phyloP scores from a whole-genome alignment of 2,888 invertebrate species.

The Phyllotreta cruciferae region DNA sequence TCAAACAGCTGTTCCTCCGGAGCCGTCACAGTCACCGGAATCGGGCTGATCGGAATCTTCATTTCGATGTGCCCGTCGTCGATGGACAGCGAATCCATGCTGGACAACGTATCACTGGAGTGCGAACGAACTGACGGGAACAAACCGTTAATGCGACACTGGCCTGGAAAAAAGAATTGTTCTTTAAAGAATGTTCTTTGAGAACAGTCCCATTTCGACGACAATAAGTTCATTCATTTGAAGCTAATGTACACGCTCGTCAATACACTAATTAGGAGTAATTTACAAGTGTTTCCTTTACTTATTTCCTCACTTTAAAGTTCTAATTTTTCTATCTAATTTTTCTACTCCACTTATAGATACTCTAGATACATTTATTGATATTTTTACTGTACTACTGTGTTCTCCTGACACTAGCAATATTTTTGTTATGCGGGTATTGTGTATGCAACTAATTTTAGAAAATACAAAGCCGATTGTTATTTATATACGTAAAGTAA shows the following conservation, averaged over 20 bases:
- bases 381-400: not conserved
- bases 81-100: conserved; percentile 68
- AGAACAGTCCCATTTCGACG: too few species aligned
- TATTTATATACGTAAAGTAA: conserved; percentile 11
- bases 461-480: conserved; percentile 11
- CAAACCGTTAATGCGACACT: conserved; percentile 53
- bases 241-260: too few species aligned
- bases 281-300: too few species aligned
- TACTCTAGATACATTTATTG: too few species aligned
- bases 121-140: conserved; percentile 58
- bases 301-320: too few species aligned
- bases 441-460: conserved; percentile 2
- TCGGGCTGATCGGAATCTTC: conserved; percentile 55
- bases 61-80: conserved; percentile 64
- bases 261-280: too few species aligned
- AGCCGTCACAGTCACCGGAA: conserved; percentile 60
- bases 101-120: conserved; percentile 70
- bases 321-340: too few species aligned
- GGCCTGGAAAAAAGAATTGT: conserved; percentile 54
- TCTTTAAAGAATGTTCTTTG: conserved; percentile 4
- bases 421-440: not conserved
- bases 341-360: too few species aligned
- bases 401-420: too few species aligned
- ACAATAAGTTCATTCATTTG: too few species aligned
- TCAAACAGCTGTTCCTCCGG: conserved; percentile 59